Base-by-base conservation (phyloP, 1,140 invertebrate species). In the Ceratoteleas bidentatus region DNA sequence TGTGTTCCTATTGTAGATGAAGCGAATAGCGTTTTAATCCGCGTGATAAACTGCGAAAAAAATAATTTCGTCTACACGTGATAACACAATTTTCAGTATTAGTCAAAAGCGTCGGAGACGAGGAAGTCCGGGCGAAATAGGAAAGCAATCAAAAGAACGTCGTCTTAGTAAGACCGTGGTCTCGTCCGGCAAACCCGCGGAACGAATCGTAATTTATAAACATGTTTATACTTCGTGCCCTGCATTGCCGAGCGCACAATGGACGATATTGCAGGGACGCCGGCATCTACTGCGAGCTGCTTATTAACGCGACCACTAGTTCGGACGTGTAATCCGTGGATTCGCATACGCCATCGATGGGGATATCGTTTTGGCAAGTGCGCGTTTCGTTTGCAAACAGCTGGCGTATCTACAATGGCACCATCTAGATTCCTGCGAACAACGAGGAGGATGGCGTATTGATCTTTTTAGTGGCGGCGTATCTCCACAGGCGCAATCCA, bases 401-500 rank as follows among this genome's bases (percentile, higher is more conserved):
- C 58, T 65, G 68, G 77, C 68, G 56, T 87, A 81, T 69, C 76
- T 84, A 85, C 83, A 69, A 86, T 85, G 73, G 87, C 88, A 88
- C 85, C 88, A 87, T 87, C 87, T 88, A 86, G 85, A 87, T 87
- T 88, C 87, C 83, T 83, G 84, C 74, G 87, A 87, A 87, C 84
- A 81, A 85, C 85, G 85, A 84, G 81, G 84, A 57, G 86, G 87
- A 91, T 90, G 89, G 89, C 81, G 90, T 92, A 92, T 92, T 92
- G 91, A 92, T 92, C 90, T 91, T 91, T 91, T 91, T 91, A 90
- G 89, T 90, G 86, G 88, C 86, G 83, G 85, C 85, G 87, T 87
- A 87, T 90, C 87, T 90, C 84, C 84, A 87, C 88, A 87, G 88
- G 85, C 88, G 87, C 88, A 88, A 91, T 90, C 89, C 87, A 89